Evolutionary conservation across 2,888 invertebrate species (phyloP), one percentile per base, ranked within the genome.

Genomic region (Volucella inanis): DNA sequence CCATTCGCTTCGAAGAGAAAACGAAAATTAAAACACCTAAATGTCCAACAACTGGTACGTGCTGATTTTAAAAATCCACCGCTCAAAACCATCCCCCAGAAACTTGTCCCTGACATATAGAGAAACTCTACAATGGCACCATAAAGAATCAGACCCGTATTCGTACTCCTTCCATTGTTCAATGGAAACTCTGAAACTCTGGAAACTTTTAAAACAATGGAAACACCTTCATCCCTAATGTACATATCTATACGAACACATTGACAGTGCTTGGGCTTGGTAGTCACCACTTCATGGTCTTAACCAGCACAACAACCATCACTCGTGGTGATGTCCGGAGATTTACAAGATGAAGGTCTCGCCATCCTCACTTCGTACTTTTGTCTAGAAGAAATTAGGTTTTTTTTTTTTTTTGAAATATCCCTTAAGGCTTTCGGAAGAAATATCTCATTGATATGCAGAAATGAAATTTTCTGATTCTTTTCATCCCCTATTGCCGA

Each of bases 11-110:
- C 31, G 15, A 54, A n/a, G 12, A n/a, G 11, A 64, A 31, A 64
- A 38, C 12, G n/a, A 38, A 15, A 47, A 61, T 45, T 6, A 15
- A 14, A 43, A 72, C 12, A 57, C 47, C 47, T 43, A 55, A 67
- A 62, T 65, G 67, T 74, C 62, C 67, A 49, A 67, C 47, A 61
- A 47, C 52, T 52, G 45, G 43, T 41, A 79, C 79, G 72, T 79
- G 72, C 65, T 72, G 70, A 64, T 78, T 71, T 78, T 41, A 41
- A 75, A 72, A 72, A 61, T 61, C 67, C 79, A 59, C 52, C 15
- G 50, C 65, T 75, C 65, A 55, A 6, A 31, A 15, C 9, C 15
- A 10, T 49, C 14, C 11, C 31, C 50, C 52, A 31, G 4, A 9
- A 31, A 15, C 9, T 18, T 6, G 31, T 14, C 11, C 31, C 59